phyloP scores from a whole-genome alignment of 2,113 vertebrate genomes.

The Acanthochromis polyacanthus region DNA sequence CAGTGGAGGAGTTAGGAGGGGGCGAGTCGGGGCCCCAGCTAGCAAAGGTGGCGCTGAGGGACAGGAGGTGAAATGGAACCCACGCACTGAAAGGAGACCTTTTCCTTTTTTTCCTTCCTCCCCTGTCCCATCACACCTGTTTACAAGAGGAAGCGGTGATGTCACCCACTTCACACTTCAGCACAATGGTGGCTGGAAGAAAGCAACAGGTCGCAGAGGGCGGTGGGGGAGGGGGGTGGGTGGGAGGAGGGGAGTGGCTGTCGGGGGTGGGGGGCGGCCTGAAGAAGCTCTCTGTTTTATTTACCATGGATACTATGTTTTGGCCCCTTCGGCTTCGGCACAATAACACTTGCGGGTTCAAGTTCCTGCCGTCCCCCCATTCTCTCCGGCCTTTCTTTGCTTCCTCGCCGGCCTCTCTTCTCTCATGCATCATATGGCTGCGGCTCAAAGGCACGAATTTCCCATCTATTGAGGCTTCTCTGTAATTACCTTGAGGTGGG shows the following conservation, averaged over 20 bases:
- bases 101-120: not conserved
- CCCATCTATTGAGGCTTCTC: constrained; percentile 88
- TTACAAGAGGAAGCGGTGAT: constrained; percentile 82
- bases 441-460: constrained; percentile 82
- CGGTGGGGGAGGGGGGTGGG: not conserved
- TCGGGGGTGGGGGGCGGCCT: constrained; percentile 55
- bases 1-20: not conserved
- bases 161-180: constrained; percentile 85
- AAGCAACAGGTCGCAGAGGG: constrained; percentile 74
- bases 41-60: constrained; percentile 15
- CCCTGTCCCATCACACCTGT: constrained; percentile 82
- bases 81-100: constrained; percentile 62
- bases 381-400: constrained; percentile 61
- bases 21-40: not conserved
- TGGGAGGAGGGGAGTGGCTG: constrained; percentile 30
- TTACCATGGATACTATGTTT: constrained; percentile 88
- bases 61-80: constrained; percentile 74
- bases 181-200: constrained; percentile 75
- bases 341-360: constrained; percentile 86
- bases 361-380: constrained; percentile 79
- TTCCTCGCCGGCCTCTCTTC: constrained; percentile 55
- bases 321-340: constrained; percentile 82
- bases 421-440: constrained; percentile 69
- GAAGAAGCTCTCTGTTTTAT: constrained; percentile 83
- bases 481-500: constrained; percentile 89